A percentile compares a stretch with the other conserved stretches of the same genome.
Conservation (phyloP, 2,113 vertebrate species). For the Gulo gulo region DNA sequence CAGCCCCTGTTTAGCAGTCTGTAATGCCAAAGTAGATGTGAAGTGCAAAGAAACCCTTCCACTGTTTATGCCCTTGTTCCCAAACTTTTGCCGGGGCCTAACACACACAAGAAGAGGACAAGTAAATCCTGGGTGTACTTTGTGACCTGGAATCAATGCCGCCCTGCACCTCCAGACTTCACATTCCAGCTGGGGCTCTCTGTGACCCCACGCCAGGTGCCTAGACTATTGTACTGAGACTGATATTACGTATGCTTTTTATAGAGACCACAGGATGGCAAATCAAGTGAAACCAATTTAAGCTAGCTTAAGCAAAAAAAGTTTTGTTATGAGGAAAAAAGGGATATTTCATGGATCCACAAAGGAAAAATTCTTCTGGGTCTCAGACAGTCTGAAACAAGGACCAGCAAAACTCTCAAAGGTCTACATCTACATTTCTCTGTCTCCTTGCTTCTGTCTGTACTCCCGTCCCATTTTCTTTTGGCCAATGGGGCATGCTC, state of each 20-base stretch:
- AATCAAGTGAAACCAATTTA: neutral
- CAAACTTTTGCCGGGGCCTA: too few species aligned
- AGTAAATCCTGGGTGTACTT: neutral
- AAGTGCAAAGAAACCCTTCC: neutral
- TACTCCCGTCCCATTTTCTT: neutral
- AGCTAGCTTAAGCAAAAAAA: neutral
- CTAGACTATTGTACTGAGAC: neutral
- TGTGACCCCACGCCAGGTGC: neutral
- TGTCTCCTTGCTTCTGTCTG: neutral
- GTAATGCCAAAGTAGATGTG: neutral
- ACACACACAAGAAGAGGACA: fast-evolving
- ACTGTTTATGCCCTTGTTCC: fast-evolving
- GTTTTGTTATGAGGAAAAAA: neutral
- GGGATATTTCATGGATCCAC: neutral
- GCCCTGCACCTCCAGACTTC: neutral
- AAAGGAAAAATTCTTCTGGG: neutral
- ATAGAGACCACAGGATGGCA: neutral
- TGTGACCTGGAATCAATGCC: neutral
- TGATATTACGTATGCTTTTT: neutral
- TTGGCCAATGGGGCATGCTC: neutral
- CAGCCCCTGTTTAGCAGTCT: neutral
- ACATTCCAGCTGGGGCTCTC: neutral
- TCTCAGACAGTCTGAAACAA: neutral
- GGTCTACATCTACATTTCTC: neutral
- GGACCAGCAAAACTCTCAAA: neutral